These are phyloP conservation scores for Xenopus tropicalis DNA, from an alignment of 2,113 vertebrate genomes.

Conservation along the genomic window DNA sequence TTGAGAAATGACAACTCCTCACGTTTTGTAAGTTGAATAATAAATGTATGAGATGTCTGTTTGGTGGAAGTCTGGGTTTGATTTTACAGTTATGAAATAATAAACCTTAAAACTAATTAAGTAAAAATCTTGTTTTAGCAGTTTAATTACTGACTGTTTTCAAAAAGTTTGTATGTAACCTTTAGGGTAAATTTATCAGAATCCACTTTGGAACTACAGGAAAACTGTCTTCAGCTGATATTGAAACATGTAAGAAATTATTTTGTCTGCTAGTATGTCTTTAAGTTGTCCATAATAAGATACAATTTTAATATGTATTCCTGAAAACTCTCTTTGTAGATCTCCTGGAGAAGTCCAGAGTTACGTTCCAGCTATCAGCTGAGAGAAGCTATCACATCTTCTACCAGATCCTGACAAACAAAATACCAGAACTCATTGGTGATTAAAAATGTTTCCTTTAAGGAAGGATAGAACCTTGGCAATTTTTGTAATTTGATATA, in stretches of 20 bases:
- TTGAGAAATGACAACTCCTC: constrained; percentile 38
- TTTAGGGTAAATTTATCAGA: constrained; percentile 89
- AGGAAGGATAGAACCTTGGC: no score
- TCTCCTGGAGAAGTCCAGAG: constrained; percentile 75
- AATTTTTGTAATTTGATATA: no score
- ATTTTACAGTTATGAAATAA: no score
- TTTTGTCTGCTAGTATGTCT: not conserved
- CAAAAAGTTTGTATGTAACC: not conserved
- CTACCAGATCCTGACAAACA: constrained; percentile 77
- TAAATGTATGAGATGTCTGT: no score
- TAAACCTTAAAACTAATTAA: no score
- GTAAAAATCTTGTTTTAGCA: no score
- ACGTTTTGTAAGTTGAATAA: constrained; percentile 31
- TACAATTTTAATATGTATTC: not conserved
- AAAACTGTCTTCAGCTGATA: constrained; percentile 88
- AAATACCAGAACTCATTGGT: constrained; percentile 78
- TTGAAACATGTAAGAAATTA: constrained; percentile 87
- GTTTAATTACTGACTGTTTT: no score
- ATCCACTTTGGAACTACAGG: constrained; percentile 88
- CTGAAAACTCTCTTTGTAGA: no score
- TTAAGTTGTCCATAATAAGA: not conserved
- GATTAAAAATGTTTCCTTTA: no score
- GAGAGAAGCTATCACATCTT: constrained; percentile 82
- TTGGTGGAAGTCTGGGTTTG: no score
- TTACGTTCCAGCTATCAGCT: constrained; percentile 74